Evolutionary conservation across 2,888 invertebrate genomes (phyloP).

Genomic region (Clepsis dumicolana): DNA sequence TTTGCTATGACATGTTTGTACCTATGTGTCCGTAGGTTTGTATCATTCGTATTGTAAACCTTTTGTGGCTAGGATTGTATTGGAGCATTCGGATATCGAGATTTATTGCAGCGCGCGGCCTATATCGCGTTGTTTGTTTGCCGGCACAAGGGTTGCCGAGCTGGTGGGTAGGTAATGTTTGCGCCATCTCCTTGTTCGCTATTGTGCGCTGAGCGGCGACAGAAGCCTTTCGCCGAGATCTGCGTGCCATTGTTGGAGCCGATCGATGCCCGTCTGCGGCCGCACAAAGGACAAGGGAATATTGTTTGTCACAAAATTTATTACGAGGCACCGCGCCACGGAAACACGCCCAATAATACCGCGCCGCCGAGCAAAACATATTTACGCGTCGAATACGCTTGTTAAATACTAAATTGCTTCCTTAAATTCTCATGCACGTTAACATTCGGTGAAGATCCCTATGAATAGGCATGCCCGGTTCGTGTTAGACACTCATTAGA

Average conservation of each 20-base stretch:
- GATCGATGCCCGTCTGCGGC: slow-evolving; percentile 71
- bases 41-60: neutral
- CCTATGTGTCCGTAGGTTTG: too few relatives aligned
- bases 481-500: slow-evolving; percentile 15
- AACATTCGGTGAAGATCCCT: slow-evolving; percentile 46
- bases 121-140: slow-evolving; percentile 23
- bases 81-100: slow-evolving; percentile 10
- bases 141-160: slow-evolving; percentile 4
- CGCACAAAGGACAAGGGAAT: slow-evolving; percentile 81
- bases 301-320: slow-evolving; percentile 85
- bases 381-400: slow-evolving; percentile 61
- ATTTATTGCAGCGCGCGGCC: slow-evolving; percentile 11
- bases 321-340: slow-evolving; percentile 61
- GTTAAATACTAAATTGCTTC: slow-evolving; percentile 46
- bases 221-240: slow-evolving; percentile 51
- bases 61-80: neutral
- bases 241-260: slow-evolving; percentile 61
- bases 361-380: slow-evolving; percentile 61
- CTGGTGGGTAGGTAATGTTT: slow-evolving; percentile 24
- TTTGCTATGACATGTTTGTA: neutral
- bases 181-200: slow-evolving; percentile 35
- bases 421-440: slow-evolving; percentile 22
- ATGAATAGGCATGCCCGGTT: slow-evolving; percentile 36
- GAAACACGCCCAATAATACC: slow-evolving; percentile 54
- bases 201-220: slow-evolving; percentile 52